Percentiles rank a stretch among this genome's conserved stretches.
These are phyloP conservation scores for Anolis sagrei DNA, from an alignment of 2,113 vertebrate genomes.

Conservation along the genomic window DNA sequence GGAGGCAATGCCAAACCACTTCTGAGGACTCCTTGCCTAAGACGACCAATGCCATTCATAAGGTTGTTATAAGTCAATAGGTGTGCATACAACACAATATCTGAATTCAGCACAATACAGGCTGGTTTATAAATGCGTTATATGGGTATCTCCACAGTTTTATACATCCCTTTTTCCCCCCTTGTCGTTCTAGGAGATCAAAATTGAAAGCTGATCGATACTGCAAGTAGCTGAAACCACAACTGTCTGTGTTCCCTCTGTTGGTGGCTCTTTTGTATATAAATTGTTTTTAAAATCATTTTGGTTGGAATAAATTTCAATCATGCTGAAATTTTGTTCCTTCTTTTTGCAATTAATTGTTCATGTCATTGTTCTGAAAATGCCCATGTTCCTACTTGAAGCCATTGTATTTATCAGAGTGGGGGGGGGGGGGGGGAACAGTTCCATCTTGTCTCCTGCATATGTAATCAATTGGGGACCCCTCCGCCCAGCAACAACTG, in stretches of 20 bases:
- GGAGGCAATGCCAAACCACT: too few relatives aligned
- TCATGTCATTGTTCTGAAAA: not conserved
- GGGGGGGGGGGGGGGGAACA: too few relatives aligned
- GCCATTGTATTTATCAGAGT: too few relatives aligned
- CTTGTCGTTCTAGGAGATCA: constrained; percentile 84
- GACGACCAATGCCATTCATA: too few relatives aligned
- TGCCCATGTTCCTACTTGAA: not conserved
- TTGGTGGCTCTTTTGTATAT: constrained; percentile 42
- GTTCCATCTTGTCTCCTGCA: too few relatives aligned
- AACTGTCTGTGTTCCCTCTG: not conserved
- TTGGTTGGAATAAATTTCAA: constrained; percentile 40
- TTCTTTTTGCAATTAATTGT: not conserved
- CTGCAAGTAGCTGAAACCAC: constrained; percentile 86
- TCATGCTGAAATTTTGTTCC: not conserved
- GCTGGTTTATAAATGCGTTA: not conserved
- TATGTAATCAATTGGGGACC: too few relatives aligned
- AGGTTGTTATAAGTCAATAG: too few relatives aligned
- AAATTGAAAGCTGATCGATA: constrained; percentile 98
- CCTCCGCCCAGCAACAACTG: too few relatives aligned
- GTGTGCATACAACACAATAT: too few relatives aligned
- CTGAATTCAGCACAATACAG: too few relatives aligned
- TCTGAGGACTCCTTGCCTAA: too few relatives aligned
- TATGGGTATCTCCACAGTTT: not conserved
- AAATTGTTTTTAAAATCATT: constrained; percentile 62
- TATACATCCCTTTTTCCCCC: constrained; percentile 36